Evolutionary conservation across 2,888 invertebrate genomes (phyloP), one percentile per base, ranked within the genome.

Genomic region (Fragum sueziense): DNA sequence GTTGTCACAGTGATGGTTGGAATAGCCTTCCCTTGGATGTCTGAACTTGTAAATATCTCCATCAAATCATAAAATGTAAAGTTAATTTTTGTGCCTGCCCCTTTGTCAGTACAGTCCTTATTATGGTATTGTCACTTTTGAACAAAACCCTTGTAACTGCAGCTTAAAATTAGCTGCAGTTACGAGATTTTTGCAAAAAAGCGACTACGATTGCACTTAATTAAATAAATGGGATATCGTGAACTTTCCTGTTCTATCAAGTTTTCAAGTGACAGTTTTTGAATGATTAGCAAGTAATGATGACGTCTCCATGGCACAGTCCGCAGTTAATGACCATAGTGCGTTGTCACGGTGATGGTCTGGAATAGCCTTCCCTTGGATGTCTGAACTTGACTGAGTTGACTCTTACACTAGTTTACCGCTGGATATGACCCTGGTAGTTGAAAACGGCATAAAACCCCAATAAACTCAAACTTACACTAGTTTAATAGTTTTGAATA

Each of bases 261-360:
- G 6, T 20, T 29, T 29, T 22, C 4, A 59, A 22, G 20, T 59
- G 7, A 9, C 14, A 17, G 17, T 4, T 54, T 54, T 54, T 17
- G 22, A 54, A 22, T 11, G 11, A 22, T 54, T 54, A 22, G 29
- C 31, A 31, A 31, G 29, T 61, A 2, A 61, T 61, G 61, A 61
- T 61, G 61, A 61, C 31, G 31, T 20, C 9, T 61, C 61, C 61
- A 27, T 29, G 14, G 14, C 11, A 25, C 11, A 34, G 65, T 65
- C 65, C 65, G 65, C 65, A 65, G 41, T 9, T 22, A 22, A 25
- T 65, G 65, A 25, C 65, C 65, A 65, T 65, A 65, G 65, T 65
- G 65, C 41, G 65, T 65, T 7, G n/a, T 25, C 65, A 65, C 41
- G 34, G 65, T 65, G 65, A 65, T 65, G 65, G 65, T 34, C 41